Evolutionary conservation across 2,113 vertebrate species (phyloP), one percentile per base, ranked within the genome.

Genomic region (Indri indri): DNA sequence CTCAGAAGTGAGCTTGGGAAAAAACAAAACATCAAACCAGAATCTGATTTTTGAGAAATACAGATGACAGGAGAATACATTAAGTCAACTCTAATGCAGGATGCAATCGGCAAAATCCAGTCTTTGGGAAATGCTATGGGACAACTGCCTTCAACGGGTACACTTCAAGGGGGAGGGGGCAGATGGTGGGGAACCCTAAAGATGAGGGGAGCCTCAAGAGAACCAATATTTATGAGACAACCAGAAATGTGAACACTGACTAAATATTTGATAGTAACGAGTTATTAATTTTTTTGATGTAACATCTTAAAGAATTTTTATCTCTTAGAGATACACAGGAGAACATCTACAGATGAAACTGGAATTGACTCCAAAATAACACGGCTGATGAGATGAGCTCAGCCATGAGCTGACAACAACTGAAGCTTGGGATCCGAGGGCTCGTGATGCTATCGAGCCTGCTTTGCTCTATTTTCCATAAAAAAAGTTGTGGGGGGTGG

Each of bases 31-130:
- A 59, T 14, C 52, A 76, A 47, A 68, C 63, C 57, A 34, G 34
- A 76, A 81, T 40, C 50, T 91, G 65, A 79, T 82, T 84, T 83
- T 94, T 50, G 77, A 52, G 85, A 47, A 87, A 54, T 45, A 90
- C 8, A 84, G 23, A 68, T 2, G 9, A 47, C 5, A 63, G 18
- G 23, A 10, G 7, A 83, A 87, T 11, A 5, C 3, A 12, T 40
- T 34, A 50, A 68, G 40, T 83, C 80, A 66, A 71, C 59, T 40
- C 54, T 17, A 42, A 17, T 2, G 0, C 52, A 77, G 66, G 11
- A 92, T 40, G 18, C 45, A 57, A 57, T 0, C 5, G 2, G 37
- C 45, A 71, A 94, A 87, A 85, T 32, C 23, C 74, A 52, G 22
- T 61, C 16, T 87, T 50, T n/a, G 32, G 45, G 30, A 90, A 70